phyloP scores from a whole-genome alignment of 2,113 vertebrate species.

The Dicaeum eximium region DNA sequence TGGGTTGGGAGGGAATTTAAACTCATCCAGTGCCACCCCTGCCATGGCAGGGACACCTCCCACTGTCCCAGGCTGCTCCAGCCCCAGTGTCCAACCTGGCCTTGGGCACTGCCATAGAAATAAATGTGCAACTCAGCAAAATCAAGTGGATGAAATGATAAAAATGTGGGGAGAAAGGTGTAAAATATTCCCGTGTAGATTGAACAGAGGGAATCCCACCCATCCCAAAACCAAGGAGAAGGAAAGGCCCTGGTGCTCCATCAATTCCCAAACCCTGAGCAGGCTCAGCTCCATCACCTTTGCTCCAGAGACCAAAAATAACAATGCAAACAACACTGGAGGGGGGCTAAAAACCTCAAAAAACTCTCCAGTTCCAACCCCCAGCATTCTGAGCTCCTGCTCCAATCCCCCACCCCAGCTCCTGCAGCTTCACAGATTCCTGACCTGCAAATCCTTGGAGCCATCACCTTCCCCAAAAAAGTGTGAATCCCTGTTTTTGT shows the following conservation, averaged over 20 bases:
- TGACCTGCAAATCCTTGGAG: neutral
- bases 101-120: accelerated
- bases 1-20: neutral
- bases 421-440: neutral
- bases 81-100: neutral
- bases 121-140: neutral
- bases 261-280: neutral
- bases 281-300: neutral
- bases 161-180: neutral
- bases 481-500: neutral
- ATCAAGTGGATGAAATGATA: neutral
- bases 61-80: neutral
- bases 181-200: neutral
- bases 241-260: neutral
- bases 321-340: neutral
- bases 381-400: neutral
- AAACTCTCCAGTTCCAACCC: neutral
- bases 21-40: neutral
- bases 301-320: neutral
- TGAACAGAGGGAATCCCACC: neutral
- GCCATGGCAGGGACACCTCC: neutral
- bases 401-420: neutral
- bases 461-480: neutral
- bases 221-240: neutral
- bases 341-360: neutral